Percentiles rank a stretch among this genome's conserved stretches.
phyloP scores from a whole-genome alignment of 2,113 vertebrate genomes.

The Zootoca vivipara region DNA sequence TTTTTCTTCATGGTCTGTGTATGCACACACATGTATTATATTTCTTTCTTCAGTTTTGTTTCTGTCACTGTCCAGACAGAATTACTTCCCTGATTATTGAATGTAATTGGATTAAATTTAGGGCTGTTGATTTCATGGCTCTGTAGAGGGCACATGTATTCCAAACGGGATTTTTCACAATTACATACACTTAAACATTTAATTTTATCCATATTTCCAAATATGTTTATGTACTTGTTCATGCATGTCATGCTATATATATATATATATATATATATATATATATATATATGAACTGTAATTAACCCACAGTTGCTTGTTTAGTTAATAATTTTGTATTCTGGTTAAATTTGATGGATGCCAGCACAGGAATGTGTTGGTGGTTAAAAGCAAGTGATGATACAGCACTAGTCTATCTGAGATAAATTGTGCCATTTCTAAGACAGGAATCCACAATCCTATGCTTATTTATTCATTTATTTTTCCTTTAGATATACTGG shows the following conservation, averaged over 20 bases:
- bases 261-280: too few species aligned
- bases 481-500: conserved; percentile 70
- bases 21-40: not conserved
- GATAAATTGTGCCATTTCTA: conserved; percentile 63
- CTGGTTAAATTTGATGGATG: conserved; percentile 41
- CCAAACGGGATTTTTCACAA: conserved; percentile 7
- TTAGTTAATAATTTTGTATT: conserved; percentile 48
- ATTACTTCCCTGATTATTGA: not conserved
- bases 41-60: not conserved
- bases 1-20: not conserved
- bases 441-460: conserved; percentile 61
- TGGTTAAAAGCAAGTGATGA: conserved; percentile 65
- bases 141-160: not conserved
- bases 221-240: not conserved
- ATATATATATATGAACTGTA: too few species aligned
- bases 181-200: conserved; percentile 5
- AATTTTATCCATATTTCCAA: not conserved
- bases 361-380: conserved; percentile 30
- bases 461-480: conserved; percentile 26
- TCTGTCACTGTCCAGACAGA: conserved; percentile 1
- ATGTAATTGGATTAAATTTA: conserved; percentile 23
- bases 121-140: not conserved
- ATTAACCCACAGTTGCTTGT: conserved; percentile 42
- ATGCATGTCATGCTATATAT: not conserved
- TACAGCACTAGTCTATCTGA: conserved; percentile 59